A percentile compares a stretch with the other conserved stretches of the same genome.
phyloP scores from a whole-genome alignment of 2,113 vertebrate genomes.

The Hyperoodon ampullatus region DNA sequence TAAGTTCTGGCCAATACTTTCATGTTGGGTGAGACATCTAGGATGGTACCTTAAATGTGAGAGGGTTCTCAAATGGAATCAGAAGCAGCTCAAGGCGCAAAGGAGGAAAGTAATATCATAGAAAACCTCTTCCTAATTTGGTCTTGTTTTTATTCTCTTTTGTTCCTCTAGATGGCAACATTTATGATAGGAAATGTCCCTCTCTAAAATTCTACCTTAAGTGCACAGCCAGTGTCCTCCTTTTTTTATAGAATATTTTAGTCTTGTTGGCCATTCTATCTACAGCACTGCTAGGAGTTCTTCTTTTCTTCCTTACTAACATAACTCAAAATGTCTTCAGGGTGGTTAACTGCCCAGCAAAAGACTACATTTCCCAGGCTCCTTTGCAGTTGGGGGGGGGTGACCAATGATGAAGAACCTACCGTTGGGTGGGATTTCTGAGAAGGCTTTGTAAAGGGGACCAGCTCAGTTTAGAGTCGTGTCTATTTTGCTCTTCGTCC shows the following conservation, averaged over 20 bases:
- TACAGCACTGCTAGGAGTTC: not conserved
- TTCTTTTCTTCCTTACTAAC: constrained; percentile 6
- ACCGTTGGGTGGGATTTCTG: not conserved
- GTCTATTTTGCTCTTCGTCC: not conserved
- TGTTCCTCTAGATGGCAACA: not conserved
- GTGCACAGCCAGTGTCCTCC: not conserved
- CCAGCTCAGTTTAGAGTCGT: not conserved
- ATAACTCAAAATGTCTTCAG: not conserved
- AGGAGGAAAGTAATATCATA: not conserved
- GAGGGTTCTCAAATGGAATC: not conserved
- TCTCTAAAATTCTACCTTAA: not conserved
- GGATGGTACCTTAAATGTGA: not conserved
- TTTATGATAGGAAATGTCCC: not conserved
- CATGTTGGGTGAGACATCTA: not conserved
- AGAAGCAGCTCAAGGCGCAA: not conserved
- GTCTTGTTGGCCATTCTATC: not conserved
- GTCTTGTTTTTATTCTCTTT: not conserved
- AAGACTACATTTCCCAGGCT: not conserved
- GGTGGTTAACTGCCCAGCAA: not conserved
- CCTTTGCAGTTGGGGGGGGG: not conserved
- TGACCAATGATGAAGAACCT: not conserved
- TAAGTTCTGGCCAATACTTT: not conserved
- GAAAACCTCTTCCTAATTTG: not conserved
- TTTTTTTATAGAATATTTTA: not conserved
- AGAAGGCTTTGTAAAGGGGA: not conserved